Conservation (phyloP, 2,797 vertebrate species). For the Sciurus vulgaris region DNA sequence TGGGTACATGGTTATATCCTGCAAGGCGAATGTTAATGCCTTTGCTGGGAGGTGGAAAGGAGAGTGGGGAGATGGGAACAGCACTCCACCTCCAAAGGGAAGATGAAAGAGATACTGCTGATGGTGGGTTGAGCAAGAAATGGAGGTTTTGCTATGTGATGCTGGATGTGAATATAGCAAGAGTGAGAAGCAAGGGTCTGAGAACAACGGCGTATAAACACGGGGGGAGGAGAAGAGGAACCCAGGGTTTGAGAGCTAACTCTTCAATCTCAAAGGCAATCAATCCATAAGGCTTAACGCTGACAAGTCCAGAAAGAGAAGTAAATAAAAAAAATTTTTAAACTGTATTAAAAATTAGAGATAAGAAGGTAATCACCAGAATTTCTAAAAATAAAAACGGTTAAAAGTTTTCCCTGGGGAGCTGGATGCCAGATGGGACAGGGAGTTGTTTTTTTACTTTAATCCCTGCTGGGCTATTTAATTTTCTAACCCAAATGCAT, state of each 20-base stretch:
- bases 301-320: background rate
- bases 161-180: no score
- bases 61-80: background rate
- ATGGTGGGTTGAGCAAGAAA: background rate
- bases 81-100: background rate
- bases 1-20: background rate
- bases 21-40: background rate
- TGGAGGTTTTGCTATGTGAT: background rate
- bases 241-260: background rate
- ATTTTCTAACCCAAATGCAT: background rate
- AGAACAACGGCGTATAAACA: background rate
- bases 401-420: background rate
- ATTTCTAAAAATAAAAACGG: conserved; percentile 24
- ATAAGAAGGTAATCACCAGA: background rate
- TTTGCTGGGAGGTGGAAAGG: background rate
- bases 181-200: background rate
- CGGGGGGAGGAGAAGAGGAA: background rate
- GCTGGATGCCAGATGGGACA: background rate
- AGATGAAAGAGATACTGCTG: background rate
- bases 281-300: background rate
- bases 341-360: background rate
- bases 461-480: background rate
- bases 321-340: background rate
- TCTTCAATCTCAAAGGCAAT: background rate
- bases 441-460: background rate